phyloP scores from a whole-genome alignment of 2,113 vertebrate species.

The Coryphaenoides rupestris region DNA sequence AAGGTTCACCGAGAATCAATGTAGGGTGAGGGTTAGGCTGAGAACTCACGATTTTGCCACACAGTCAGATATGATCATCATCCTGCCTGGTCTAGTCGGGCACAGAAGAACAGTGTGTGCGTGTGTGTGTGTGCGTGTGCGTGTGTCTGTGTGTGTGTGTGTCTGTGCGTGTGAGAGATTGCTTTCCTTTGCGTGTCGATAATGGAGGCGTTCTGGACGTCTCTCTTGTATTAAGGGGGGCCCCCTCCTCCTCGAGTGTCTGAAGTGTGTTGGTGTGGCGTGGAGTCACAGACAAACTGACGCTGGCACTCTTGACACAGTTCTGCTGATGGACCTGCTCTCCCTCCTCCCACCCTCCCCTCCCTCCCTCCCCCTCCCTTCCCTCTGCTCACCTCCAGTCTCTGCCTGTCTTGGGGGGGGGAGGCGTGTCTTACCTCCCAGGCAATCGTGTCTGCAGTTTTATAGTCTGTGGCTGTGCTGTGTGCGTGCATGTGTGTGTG shows the following conservation, averaged over 20 bases:
- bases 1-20: no score
- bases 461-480: not conserved
- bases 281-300: slow-evolving; percentile 17
- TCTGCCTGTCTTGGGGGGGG: slow-evolving; percentile 12
- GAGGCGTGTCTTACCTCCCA: slow-evolving; percentile 21
- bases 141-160: no score
- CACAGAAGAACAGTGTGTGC: no score
- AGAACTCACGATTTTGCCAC: no score
- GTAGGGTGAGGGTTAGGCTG: no score
- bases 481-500: slow-evolving; percentile 22
- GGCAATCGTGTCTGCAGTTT: slow-evolving; percentile 2
- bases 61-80: no score
- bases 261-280: slow-evolving; percentile 5
- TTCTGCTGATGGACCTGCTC: slow-evolving; percentile 33
- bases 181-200: not conserved
- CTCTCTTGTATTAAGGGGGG: not conserved
- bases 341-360: no score
- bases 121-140: no score
- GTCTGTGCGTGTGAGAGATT: no score
- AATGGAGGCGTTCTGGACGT: not conserved
- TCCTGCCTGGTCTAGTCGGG: no score
- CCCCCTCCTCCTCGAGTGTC: slow-evolving; percentile 13
- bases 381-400: not conserved
- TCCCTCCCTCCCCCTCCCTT: no score
- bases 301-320: slow-evolving; percentile 16